phyloP scores from a whole-genome alignment of 2,113 vertebrate genomes.

The Chloroceryle aenea region DNA sequence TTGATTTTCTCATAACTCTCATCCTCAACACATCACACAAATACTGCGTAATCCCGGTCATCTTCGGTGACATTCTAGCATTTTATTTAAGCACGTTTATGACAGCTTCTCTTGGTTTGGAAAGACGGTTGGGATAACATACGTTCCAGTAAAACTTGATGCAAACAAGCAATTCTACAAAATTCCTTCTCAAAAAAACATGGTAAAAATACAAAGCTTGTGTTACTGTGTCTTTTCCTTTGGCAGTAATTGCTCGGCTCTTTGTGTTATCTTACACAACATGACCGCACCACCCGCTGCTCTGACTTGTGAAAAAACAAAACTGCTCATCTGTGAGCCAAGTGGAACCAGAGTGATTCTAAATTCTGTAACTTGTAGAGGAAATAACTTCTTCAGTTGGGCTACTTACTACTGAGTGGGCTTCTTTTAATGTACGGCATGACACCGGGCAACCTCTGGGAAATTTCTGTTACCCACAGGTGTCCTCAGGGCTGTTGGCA shows the following conservation, averaged over 20 bases:
- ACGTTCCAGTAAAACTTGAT: not conserved
- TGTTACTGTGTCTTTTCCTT: not conserved
- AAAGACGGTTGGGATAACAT: not conserved
- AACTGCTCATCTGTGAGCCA: slow-evolving; percentile 18
- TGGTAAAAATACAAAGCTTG: not conserved
- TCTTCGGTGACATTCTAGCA: not conserved
- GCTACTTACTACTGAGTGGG: not conserved
- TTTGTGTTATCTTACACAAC: slow-evolving; percentile 56
- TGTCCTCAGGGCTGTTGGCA: not conserved
- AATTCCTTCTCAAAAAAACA: not conserved
- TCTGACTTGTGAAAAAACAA: slow-evolving; percentile 23
- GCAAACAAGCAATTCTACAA: slow-evolving; percentile 13
- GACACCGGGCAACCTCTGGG: not conserved
- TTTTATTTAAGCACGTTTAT: not conserved
- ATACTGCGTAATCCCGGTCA: not conserved
- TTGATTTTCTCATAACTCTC: not conserved
- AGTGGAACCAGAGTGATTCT: slow-evolving; percentile 16
- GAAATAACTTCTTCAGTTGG: not conserved
- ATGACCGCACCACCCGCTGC: slow-evolving; percentile 41
- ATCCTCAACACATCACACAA: not conserved
- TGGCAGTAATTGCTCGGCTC: slow-evolving; percentile 48
- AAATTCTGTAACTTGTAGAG: not conserved
- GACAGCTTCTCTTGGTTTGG: not conserved
- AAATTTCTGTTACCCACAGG: not conserved
- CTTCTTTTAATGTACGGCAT: not conserved